Conservation (phyloP, 2,797 vertebrate species). For the Australoheros facetus region DNA sequence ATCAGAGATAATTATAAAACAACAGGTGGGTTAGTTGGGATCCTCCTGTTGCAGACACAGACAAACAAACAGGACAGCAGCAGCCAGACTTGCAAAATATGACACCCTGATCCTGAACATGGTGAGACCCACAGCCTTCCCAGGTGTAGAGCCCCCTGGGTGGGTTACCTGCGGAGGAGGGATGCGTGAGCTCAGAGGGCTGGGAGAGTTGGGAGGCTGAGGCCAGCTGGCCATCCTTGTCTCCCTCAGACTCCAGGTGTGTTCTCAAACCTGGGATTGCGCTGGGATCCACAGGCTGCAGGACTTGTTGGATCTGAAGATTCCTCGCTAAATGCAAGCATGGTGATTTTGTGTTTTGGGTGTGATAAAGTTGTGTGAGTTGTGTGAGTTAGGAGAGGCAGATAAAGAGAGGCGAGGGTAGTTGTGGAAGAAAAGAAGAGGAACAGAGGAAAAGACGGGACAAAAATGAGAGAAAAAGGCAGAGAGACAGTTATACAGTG, state of each 20-base stretch:
- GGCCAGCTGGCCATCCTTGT: conserved; percentile 78
- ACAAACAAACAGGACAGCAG: conserved; percentile 48
- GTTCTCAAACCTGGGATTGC: conserved; percentile 85
- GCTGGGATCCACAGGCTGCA: conserved; percentile 86
- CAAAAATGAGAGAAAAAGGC: conserved; percentile 58
- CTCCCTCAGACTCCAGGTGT: conserved; percentile 83
- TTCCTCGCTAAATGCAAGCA: conserved; percentile 83
- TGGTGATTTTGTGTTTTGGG: not conserved
- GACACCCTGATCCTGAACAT: conserved; percentile 20
- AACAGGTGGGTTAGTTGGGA: conserved; percentile 61
- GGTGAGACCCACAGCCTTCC: conserved; percentile 12
- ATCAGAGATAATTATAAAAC: conserved; percentile 47
- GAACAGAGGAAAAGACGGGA: conserved; percentile 22
- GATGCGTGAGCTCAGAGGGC: conserved; percentile 79
- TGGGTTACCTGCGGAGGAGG: conserved; percentile 92
- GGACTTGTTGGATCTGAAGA: conserved; percentile 86
- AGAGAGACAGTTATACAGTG: conserved; percentile 55
- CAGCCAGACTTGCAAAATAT: conserved; percentile 46
- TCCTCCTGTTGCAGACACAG: conserved; percentile 44
- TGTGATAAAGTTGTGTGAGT: not conserved
- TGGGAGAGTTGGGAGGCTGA: conserved; percentile 82
- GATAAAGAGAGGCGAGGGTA: conserved; percentile 32
- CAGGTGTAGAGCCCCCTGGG: conserved; percentile 44
- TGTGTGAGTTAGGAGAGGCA: not conserved
- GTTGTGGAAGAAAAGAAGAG: conserved; percentile 23